Conservation (phyloP, 2,888 invertebrate genomes). For the Alviniconcha strummeri region DNA sequence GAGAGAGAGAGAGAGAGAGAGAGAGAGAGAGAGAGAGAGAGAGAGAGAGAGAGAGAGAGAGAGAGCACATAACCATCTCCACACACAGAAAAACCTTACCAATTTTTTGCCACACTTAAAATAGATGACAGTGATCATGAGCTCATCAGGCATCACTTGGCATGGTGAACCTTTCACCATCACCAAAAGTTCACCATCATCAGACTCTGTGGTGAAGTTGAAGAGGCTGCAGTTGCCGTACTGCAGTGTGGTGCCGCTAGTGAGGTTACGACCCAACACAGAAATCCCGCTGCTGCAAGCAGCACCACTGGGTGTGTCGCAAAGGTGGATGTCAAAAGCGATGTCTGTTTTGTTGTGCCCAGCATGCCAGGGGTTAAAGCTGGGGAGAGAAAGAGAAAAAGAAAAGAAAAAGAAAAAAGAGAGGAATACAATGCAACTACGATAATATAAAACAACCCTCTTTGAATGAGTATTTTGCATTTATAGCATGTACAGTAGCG, state of each 20-base stretch:
- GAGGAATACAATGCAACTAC: neutral
- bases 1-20: neutral
- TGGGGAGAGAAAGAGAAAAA: slow-evolving; percentile 27
- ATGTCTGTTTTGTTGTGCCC: slow-evolving; percentile 48
- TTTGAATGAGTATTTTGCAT: too few species aligned
- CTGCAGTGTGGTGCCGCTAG: slow-evolving; percentile 42
- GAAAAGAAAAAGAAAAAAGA: neutral
- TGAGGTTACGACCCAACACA: slow-evolving; percentile 47
- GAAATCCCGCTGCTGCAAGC: slow-evolving; percentile 49
- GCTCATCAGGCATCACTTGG: slow-evolving; percentile 36
- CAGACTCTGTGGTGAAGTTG: slow-evolving; percentile 36
- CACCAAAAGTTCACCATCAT: slow-evolving; percentile 49
- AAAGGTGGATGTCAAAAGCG: slow-evolving; percentile 56
- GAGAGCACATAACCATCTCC: neutral
- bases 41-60: slow-evolving; percentile 10
- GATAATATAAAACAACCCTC: too few species aligned
- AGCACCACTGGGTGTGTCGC: slow-evolving; percentile 39
- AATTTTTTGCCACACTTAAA: slow-evolving; percentile 63
- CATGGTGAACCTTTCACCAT: slow-evolving; percentile 52
- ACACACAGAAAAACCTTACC: slow-evolving; percentile 43
- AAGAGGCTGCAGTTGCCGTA: slow-evolving; percentile 46
- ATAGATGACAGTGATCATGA: slow-evolving; percentile 54
- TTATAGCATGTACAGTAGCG: too few species aligned
- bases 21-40: slow-evolving; percentile 19
- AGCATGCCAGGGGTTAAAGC: slow-evolving; percentile 54